These are phyloP conservation scores for Luscinia megarhynchos DNA, from an alignment of 2,797 vertebrate genomes.

Conservation along the genomic window DNA sequence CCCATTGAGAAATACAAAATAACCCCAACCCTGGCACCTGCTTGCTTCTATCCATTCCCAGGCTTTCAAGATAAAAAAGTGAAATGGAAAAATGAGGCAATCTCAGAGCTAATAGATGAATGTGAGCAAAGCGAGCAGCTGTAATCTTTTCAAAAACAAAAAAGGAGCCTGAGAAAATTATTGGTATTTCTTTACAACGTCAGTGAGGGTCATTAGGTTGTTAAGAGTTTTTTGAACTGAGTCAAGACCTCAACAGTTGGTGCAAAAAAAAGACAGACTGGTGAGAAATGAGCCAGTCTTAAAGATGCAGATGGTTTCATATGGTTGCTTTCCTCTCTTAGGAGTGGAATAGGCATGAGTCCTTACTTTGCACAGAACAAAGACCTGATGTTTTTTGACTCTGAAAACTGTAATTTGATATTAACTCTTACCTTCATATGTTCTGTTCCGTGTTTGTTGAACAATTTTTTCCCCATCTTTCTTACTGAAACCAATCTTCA, in stretches of 20 bases:
- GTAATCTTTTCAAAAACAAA: slow-evolving; percentile 63
- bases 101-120: slow-evolving; percentile 25
- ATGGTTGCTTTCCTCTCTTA: background rate
- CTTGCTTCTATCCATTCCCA: slow-evolving; percentile 43
- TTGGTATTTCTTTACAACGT: slow-evolving; percentile 18
- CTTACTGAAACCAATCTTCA: slow-evolving; percentile 90
- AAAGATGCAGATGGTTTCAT: background rate
- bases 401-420: background rate
- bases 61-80: slow-evolving; percentile 48
- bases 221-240: background rate
- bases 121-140: background rate
- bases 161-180: slow-evolving; percentile 47
- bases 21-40: slow-evolving; percentile 10
- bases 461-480: slow-evolving; percentile 91
- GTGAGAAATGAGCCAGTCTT: background rate
- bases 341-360: background rate
- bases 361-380: background rate
- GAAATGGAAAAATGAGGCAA: slow-evolving; percentile 52
- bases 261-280: background rate
- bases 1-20: background rate
- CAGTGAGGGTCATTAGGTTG: background rate
- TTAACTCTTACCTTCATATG: slow-evolving; percentile 90
- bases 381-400: background rate
- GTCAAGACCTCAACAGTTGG: background rate
- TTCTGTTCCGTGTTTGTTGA: slow-evolving; percentile 91